phyloP scores from a whole-genome alignment of 2,888 invertebrate species.

The Heliconius erato region DNA sequence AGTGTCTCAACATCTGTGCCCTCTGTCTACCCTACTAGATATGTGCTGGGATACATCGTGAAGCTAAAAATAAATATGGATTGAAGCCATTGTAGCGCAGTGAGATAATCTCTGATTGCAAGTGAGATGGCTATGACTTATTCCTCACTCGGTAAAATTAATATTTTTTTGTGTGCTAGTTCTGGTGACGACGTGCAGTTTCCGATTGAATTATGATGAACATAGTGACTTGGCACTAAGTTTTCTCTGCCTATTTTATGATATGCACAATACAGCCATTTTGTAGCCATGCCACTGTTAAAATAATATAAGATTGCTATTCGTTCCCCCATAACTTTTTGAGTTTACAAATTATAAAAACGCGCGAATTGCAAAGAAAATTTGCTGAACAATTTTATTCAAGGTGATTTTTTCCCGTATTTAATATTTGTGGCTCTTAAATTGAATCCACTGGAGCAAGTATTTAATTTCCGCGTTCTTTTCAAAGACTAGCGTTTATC shows the following conservation, averaged over 20 bases:
- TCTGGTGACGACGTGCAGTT: too few species aligned
- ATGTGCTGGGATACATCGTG: too few species aligned
- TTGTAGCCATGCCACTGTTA: not conserved
- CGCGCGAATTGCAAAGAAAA: not conserved
- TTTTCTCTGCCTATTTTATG: not conserved
- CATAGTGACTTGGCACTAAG: too few species aligned
- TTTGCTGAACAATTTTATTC: not conserved
- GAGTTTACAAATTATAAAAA: conserved; percentile 1
- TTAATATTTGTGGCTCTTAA: conserved; percentile 27
- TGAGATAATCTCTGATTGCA: too few species aligned
- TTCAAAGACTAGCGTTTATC: conserved; percentile 24
- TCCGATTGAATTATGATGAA: too few species aligned
- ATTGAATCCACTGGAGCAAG: conserved; percentile 32
- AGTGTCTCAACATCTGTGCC: too few species aligned
- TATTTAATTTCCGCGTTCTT: conserved; percentile 33
- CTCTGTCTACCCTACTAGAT: too few species aligned
- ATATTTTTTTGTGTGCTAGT: too few species aligned
- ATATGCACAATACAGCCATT: not conserved
- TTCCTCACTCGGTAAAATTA: too few species aligned
- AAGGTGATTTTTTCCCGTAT: not conserved
- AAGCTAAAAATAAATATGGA: too few species aligned
- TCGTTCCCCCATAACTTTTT: not conserved
- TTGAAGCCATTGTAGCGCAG: too few species aligned
- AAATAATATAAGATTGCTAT: not conserved
- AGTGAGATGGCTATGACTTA: too few species aligned